Base-by-base conservation (phyloP, 2,113 vertebrate species). In the Lagopus leucura region DNA sequence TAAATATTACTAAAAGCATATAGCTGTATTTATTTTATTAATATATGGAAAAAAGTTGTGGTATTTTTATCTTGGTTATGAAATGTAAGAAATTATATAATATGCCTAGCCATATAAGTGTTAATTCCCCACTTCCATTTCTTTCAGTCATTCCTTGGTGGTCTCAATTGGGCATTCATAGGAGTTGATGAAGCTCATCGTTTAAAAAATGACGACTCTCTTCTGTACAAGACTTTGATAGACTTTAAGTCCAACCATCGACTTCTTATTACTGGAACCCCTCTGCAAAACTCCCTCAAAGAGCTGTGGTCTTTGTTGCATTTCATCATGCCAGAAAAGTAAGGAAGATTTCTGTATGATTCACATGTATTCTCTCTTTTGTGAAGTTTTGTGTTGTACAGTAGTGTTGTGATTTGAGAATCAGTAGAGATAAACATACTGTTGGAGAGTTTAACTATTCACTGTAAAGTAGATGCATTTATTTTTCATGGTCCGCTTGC, bases 271-370 rank as follows among this genome's bases (percentile, higher is more conserved):
- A 99, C 99, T 70, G 99, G 99, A 95, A 99, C 99, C 5, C 99
- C 99, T 30, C 96, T 99, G 66, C 99, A 99, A 96, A 99, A 99
- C 94, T 99, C 99, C 14, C 98, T 99, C 63, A 99, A 99, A 96
- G 99, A 99, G 82, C 98, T 99, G 27, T 99, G 99, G 99, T 99
- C 99, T 67, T 96, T 99, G 86, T 98, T 99, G 75, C 99, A 98
- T 95, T 99, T 99, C 98, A 99, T 99, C 83, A 99, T 99, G 99
- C 99, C 99, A 24, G 99, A 99, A 93, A 99, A 99, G 99, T 99
- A 98, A 90, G 98, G 16, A 48, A 3, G 47, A 73, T 4, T 81
- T 89, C 80, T 38, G 38, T 38, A n/a, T 45, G 20, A 52, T 57
- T 67, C 5, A 40, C 71, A 52, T 57, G 10, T 36, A n/a, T 45